These are phyloP conservation scores for Picus viridis DNA, from an alignment of 2,797 vertebrate species.

Conservation along the genomic window DNA sequence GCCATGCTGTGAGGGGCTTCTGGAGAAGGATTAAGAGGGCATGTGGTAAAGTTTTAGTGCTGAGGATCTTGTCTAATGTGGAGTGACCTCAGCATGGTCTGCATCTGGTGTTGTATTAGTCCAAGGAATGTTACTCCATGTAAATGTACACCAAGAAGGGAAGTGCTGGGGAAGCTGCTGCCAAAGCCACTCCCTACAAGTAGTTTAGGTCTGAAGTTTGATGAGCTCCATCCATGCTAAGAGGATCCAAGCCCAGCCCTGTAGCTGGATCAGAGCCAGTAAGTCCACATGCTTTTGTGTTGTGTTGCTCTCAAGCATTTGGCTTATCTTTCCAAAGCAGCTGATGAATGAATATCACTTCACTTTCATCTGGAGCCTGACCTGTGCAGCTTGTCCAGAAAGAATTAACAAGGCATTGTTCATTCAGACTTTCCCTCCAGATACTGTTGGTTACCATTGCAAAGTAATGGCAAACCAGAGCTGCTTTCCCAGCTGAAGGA, in stretches of 20 bases:
- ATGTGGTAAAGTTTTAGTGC: neutral
- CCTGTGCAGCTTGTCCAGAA: neutral
- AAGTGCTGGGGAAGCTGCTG: neutral
- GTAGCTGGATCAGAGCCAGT: neutral
- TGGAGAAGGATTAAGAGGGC: neutral
- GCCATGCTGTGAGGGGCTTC: neutral
- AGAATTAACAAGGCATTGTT: neutral
- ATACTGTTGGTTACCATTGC: neutral
- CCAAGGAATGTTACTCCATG: neutral
- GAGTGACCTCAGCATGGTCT: neutral
- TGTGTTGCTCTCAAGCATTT: neutral
- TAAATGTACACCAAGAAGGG: neutral
- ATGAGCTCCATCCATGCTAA: neutral
- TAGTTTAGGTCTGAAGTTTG: neutral
- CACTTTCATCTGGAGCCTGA: neutral
- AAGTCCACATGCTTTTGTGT: neutral
- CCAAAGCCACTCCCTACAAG: neutral
- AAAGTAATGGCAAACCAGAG: neutral
- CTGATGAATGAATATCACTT: neutral
- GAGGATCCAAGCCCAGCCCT: neutral
- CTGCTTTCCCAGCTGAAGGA: neutral
- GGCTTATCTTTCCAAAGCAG: neutral
- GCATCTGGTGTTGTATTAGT: neutral
- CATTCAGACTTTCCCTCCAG: neutral
- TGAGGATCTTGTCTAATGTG: neutral